Conservation (phyloP, 2,113 vertebrate species). For the Stomatorhinus ivindoensis region DNA sequence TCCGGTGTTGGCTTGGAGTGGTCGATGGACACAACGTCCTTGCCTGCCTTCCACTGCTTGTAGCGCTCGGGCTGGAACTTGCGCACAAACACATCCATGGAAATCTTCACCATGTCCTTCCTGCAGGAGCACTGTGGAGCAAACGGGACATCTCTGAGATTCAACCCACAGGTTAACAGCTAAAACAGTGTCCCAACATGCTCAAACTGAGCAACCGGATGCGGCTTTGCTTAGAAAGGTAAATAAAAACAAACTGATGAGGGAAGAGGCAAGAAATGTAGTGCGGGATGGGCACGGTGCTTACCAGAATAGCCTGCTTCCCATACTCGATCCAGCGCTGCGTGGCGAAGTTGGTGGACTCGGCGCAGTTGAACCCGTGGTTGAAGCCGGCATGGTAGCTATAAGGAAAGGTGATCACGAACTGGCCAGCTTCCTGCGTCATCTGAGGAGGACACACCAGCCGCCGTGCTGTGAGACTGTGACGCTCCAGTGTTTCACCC, state of each 20-base stretch:
- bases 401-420: slow-evolving; percentile 92
- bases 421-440: slow-evolving; percentile 89
- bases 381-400: slow-evolving; percentile 96
- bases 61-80: slow-evolving; percentile 93
- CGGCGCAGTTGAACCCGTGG: slow-evolving; percentile 97
- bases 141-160: neutral
- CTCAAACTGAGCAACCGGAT: neutral
- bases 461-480: neutral
- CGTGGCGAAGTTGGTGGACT: slow-evolving; percentile 94
- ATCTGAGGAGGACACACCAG: slow-evolving; percentile 57
- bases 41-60: slow-evolving; percentile 88
- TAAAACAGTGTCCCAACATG: neutral
- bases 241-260: neutral
- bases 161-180: neutral
- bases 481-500: neutral
- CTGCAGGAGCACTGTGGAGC: slow-evolving; percentile 80
- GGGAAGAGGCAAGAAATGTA: neutral
- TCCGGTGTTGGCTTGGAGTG: slow-evolving; percentile 82
- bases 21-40: slow-evolving; percentile 78
- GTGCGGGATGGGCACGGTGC: neutral
- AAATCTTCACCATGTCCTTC: slow-evolving; percentile 97
- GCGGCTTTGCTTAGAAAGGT: neutral
- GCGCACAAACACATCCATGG: slow-evolving; percentile 93
- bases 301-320: slow-evolving; percentile 86
- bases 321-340: slow-evolving; percentile 95